Base-by-base conservation (phyloP, 2,797 vertebrate species). In the Phrynocephalus forsythii region DNA sequence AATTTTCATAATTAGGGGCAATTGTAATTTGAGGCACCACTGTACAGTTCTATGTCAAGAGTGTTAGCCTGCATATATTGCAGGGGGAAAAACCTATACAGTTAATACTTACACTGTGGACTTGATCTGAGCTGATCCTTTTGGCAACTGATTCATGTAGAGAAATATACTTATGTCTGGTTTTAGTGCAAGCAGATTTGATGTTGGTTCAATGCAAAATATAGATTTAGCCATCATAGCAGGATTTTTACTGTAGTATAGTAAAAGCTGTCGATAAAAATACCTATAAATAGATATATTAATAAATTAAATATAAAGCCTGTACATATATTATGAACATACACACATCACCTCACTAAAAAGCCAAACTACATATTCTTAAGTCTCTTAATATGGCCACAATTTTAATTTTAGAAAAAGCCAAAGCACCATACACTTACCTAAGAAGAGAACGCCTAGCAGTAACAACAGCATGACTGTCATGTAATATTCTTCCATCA, bases 361-460 rank as follows among this genome's bases (percentile, higher is more conserved):
- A 3, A 28, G 50, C 69, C 3, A 30, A 78, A 52, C 24, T 76
- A 85, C 18, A 68, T 24, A 52, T 67, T 60, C 44, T 60, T 18
- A 50, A 84, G 69, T 1, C 60, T 60, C 38, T 28, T 20, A 50
- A 11, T 30, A 81, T 1, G 16, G 69, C 24, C 20, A 56, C 10
- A 69, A 13, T 6, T 44, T 56, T 83, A 68, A 87, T 0, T 44
- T 80, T 5, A 6, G 66, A 88, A 44, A 87, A 71, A 1, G 16
- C n/a, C 26, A 5, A 3, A 86, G 48, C 5, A 5, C 11, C 80
- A 5, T 78, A 60, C 38, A 82, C 92, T 86, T 84, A 99, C 98
- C 98, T 97, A 89, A 99, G 98, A 0, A 99, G 96, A 48, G 98
- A 98, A n/a, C 99, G 97, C 88, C 99, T 96, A 16, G 99, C 98